Percentiles rank a stretch among this genome's conserved stretches.
These are phyloP conservation scores for Tautogolabrus adspersus DNA, from an alignment of 2,113 vertebrate genomes.

Conservation along the genomic window DNA sequence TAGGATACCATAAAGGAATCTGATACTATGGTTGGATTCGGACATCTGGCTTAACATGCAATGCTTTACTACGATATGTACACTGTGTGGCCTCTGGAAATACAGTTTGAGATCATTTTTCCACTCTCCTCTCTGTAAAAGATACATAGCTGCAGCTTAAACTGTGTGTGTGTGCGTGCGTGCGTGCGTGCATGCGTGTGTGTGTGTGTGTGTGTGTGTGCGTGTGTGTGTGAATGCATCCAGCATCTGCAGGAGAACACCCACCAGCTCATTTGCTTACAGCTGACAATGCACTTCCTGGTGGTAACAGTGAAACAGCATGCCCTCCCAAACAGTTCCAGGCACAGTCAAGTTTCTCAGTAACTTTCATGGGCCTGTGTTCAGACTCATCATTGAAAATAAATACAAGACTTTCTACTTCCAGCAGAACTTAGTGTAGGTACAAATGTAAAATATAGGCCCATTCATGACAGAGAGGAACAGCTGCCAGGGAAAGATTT, in stretches of 20 bases:
- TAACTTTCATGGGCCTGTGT: background rate
- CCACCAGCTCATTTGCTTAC: constrained; percentile 63
- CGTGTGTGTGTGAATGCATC: constrained; percentile 52
- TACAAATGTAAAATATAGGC: background rate
- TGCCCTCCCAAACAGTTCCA: constrained; percentile 10
- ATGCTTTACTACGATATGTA: constrained; percentile 40
- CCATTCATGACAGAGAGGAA: background rate
- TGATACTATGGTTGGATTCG: constrained; percentile 68
- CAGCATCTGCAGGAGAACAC: constrained; percentile 67
- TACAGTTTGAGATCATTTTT: constrained; percentile 37
- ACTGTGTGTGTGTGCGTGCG: constrained; percentile 1
- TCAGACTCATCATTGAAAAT: background rate
- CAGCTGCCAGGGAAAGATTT: background rate
- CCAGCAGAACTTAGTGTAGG: background rate
- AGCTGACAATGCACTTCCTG: constrained; percentile 67
- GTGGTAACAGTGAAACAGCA: constrained; percentile 19
- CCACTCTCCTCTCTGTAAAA: constrained; percentile 49
- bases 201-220: no score
- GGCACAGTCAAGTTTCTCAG: background rate
- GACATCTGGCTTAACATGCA: constrained; percentile 57
- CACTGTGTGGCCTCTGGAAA: constrained; percentile 65
- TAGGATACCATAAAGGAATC: constrained; percentile 59
- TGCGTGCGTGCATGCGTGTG: constrained; percentile 14
- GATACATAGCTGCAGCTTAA: constrained; percentile 31
- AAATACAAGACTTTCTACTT: background rate